Evolutionary conservation across 2,888 invertebrate species (phyloP).

Genomic region (Watsonalla binaria): DNA sequence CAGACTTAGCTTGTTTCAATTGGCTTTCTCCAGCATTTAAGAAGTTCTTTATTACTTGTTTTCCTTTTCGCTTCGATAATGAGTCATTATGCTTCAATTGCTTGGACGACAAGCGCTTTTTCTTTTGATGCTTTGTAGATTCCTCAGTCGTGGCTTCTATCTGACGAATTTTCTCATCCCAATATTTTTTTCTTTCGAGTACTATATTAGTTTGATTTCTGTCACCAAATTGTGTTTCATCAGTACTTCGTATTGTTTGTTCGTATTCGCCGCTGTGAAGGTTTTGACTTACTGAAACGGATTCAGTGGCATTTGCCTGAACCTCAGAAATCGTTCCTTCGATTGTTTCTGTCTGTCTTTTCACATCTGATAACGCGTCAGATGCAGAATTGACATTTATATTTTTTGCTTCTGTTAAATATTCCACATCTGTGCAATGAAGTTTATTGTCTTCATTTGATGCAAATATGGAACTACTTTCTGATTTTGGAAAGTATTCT

Average conservation of each 20-base stretch:
- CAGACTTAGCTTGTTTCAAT: slow-evolving; percentile 13
- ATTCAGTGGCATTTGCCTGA: slow-evolving; percentile 76
- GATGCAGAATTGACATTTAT: slow-evolving; percentile 72
- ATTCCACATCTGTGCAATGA: slow-evolving; percentile 27
- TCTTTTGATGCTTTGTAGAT: slow-evolving; percentile 45
- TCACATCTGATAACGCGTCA: slow-evolving; percentile 71
- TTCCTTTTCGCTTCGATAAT: slow-evolving; percentile 62
- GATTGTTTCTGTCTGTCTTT: slow-evolving; percentile 55
- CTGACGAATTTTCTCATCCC: slow-evolving; percentile 70
- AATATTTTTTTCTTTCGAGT: slow-evolving; percentile 68
- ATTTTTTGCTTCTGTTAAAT: slow-evolving; percentile 34
- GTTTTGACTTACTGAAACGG: slow-evolving; percentile 72
- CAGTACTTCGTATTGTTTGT: slow-evolving; percentile 18
- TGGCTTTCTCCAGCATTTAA: slow-evolving; percentile 39
- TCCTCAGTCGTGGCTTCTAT: slow-evolving; percentile 64
- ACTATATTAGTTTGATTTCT: slow-evolving; percentile 53
- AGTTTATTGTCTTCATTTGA: slow-evolving; percentile 31
- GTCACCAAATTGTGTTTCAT: slow-evolving; percentile 51
- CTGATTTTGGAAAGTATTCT: slow-evolving; percentile 55
- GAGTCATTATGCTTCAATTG: slow-evolving; percentile 63
- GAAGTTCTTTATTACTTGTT: slow-evolving; percentile 61
- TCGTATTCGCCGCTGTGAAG: slow-evolving; percentile 43
- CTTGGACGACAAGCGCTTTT: slow-evolving; percentile 47
- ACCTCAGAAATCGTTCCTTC: slow-evolving; percentile 77
- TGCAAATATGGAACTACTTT: slow-evolving; percentile 33